Evolutionary conservation across 2,888 invertebrate genomes (phyloP), one percentile per base, ranked within the genome.

Genomic region (Sarcophaga variegata): DNA sequence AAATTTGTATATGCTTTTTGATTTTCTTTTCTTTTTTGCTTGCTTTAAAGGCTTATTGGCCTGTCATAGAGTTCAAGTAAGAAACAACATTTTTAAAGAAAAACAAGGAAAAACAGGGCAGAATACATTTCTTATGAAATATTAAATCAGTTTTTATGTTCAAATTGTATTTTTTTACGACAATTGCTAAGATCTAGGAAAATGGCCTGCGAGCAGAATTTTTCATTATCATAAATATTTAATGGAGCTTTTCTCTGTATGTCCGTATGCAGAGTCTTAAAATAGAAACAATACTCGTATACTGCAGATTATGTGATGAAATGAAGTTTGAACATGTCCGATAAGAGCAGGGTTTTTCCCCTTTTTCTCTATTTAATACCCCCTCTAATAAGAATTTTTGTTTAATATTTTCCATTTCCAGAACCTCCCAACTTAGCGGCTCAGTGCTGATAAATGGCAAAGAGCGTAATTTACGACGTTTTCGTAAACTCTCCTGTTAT

Each of bases 401-500:
- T 80, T 47, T 75, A 0, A 2, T 2, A 27, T 63, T 59, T 2
- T 54, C 5, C 12, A 12, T 86, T 94, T 94, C 17, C 94, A 97
- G 97, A 94, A 97, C 97, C 69, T 96, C 97, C 84, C 96, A 97
- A 91, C 94, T 98, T 37, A 96, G 96, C 90, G 99, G 99, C 10
- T 96, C 96, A 47, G 97, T 98, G 87, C 94, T 96, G 81, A 97
- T 99, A 90, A 98, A 98, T 92, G 97, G 97, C 69, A 97, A 97
- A 91, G 97, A 97, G 89, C 94, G 98, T 78, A 98, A 97, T 93
- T 94, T 98, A 66, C 95, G 98, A 62, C 95, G 97, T 86, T 99
- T 99, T 94, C 96, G 98, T 54, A 98, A 98, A 93, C 95, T 98
- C 94, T 98, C 98, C 17, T 98, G 98, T 92, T 99, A 99, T 94